A percentile compares a stretch with the other conserved stretches of the same genome.
Conservation (phyloP, 2,888 invertebrate genomes). For the Steinernema scapterisci region DNA sequence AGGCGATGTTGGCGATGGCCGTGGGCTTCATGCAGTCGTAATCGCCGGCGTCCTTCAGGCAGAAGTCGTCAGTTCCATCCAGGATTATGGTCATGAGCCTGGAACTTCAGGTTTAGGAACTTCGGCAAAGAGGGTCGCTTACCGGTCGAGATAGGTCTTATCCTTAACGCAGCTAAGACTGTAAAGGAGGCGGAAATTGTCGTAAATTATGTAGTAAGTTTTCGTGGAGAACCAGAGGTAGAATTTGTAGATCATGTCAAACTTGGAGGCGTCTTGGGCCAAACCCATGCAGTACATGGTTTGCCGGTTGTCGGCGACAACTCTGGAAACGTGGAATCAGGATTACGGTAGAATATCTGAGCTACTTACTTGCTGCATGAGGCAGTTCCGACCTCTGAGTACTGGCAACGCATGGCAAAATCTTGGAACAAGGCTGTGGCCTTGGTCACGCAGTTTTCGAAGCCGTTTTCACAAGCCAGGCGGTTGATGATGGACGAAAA, state of each 20-base stretch:
- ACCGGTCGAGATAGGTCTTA: neutral
- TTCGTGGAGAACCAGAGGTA: neutral
- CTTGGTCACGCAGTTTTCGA: neutral
- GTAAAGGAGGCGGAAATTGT: neutral
- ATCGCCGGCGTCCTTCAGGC: too few species aligned
- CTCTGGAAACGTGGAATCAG: neutral
- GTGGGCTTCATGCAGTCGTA: neutral
- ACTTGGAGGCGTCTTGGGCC: neutral
- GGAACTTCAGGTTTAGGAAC: too few species aligned
- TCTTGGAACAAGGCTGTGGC: neutral
- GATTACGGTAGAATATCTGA: neutral
- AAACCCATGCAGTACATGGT: neutral
- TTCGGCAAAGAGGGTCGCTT: neutral
- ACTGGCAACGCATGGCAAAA: neutral
- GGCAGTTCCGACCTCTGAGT: neutral
- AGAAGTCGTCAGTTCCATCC: too few species aligned
- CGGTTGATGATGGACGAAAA: neutral
- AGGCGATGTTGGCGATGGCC: neutral
- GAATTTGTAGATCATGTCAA: neutral
- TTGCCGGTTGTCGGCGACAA: neutral
- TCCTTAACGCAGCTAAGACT: neutral
- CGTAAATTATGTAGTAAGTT: neutral
- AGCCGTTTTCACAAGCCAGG: neutral
- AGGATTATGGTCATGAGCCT: too few species aligned
- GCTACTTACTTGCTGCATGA: neutral